Evolutionary conservation across 2,797 vertebrate species (phyloP).

Genomic region (Anomalospiza imberbis): DNA sequence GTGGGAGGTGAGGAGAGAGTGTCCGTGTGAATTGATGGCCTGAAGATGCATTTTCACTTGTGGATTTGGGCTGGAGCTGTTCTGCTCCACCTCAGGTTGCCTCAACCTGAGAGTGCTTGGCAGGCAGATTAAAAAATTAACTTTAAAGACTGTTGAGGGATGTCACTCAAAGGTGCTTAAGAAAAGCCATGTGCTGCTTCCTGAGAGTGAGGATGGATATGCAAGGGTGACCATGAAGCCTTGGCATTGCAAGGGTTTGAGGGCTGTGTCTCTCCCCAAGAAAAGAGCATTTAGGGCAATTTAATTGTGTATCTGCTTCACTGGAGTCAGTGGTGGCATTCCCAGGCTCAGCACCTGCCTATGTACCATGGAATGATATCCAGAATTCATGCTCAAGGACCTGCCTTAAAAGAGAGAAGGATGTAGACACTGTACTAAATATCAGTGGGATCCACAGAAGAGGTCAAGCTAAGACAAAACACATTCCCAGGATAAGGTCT

Average conservation of each 20-base stretch:
- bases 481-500: conserved; percentile 6
- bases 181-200: neutral
- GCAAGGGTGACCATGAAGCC: neutral
- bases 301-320: neutral
- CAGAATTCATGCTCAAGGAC: neutral
- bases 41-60: neutral
- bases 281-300: neutral
- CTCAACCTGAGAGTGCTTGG: neutral
- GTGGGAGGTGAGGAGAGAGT: neutral
- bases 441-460: neutral
- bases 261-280: neutral
- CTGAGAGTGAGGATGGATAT: neutral
- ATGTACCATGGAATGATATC: neutral
- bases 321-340: neutral
- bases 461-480: conserved; percentile 30
- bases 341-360: neutral
- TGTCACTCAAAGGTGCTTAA: neutral
- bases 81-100: neutral
- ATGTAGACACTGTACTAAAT: neutral
- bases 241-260: neutral
- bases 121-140: neutral
- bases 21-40: neutral
- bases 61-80: neutral
- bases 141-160: neutral
- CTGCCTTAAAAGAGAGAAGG: neutral